Conservation (phyloP, 2,797 vertebrate genomes). For the Rousettus madagascariensis region DNA sequence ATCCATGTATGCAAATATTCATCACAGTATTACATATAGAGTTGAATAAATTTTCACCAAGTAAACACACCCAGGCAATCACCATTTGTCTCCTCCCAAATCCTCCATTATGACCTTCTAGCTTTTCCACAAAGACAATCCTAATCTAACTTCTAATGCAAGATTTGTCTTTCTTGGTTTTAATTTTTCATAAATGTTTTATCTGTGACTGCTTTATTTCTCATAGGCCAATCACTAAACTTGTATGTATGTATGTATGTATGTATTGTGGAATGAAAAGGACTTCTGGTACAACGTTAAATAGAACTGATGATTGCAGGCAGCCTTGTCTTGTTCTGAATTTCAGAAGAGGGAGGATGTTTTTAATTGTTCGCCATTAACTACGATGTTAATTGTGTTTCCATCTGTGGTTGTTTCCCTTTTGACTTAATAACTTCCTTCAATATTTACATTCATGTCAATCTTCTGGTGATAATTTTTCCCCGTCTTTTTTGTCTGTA, state of each 20-base stretch:
- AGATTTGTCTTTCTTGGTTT: neutral
- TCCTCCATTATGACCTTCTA: neutral
- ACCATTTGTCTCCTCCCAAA: neutral
- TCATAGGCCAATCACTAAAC: neutral
- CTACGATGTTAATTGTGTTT: slow-evolving; percentile 6
- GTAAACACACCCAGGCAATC: neutral
- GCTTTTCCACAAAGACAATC: neutral
- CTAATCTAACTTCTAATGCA: neutral
- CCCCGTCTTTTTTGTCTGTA: neutral
- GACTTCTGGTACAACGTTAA: neutral
- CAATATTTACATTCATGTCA: slow-evolving; percentile 1
- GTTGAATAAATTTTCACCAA: neutral
- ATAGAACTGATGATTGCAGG: neutral
- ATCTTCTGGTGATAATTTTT: slow-evolving; percentile 36
- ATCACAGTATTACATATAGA: neutral
- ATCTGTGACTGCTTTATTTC: neutral
- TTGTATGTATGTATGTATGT: neutral
- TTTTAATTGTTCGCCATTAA: slow-evolving; percentile 37
- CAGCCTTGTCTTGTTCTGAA: neutral
- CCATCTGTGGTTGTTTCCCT: slow-evolving; percentile 19
- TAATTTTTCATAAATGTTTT: neutral
- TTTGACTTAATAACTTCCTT: neutral
- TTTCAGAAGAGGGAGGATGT: neutral
- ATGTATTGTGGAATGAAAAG: neutral
- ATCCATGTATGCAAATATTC: neutral